These are phyloP conservation scores for Kryphioiulus occultus DNA, from an alignment of 2,888 invertebrate species.

Conservation along the genomic window DNA sequence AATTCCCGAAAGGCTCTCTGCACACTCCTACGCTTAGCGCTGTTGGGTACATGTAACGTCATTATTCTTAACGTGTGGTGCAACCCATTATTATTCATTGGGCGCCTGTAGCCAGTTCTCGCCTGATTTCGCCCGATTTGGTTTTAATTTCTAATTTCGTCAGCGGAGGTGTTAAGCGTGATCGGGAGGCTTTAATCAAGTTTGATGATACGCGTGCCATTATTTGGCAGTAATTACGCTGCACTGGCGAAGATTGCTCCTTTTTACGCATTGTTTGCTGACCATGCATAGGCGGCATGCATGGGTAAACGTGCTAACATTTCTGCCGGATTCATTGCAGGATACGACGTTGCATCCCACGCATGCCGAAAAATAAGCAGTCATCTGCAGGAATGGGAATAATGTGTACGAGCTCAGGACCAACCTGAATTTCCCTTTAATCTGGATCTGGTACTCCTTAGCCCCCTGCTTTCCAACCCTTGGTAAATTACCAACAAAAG, in stretches of 20 bases:
- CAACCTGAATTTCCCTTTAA: no score
- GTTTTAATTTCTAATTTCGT: neutral
- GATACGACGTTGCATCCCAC: no score
- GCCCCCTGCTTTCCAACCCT: no score
- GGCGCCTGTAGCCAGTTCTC: neutral
- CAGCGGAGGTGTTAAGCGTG: neutral
- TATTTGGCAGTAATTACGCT: neutral
- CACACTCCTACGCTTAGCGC: neutral
- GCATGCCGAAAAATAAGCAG: no score
- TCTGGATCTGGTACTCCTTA: no score
- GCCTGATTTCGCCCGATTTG: neutral
- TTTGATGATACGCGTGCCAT: slow-evolving; percentile 4
- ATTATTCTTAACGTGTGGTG: neutral
- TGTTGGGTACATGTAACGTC: neutral
- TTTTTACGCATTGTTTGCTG: no score
- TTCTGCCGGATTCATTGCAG: no score
- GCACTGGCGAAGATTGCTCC: neutral
- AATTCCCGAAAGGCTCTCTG: neutral
- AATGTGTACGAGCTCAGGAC: no score
- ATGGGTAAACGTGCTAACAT: no score
- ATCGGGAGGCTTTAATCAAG: neutral
- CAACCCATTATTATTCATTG: neutral
- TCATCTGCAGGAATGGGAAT: no score
- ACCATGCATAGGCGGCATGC: no score
- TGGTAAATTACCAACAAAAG: no score